Evolutionary conservation across 2,797 vertebrate genomes (phyloP), one percentile per base, ranked within the genome.

Genomic region (Rallus crepitans): DNA sequence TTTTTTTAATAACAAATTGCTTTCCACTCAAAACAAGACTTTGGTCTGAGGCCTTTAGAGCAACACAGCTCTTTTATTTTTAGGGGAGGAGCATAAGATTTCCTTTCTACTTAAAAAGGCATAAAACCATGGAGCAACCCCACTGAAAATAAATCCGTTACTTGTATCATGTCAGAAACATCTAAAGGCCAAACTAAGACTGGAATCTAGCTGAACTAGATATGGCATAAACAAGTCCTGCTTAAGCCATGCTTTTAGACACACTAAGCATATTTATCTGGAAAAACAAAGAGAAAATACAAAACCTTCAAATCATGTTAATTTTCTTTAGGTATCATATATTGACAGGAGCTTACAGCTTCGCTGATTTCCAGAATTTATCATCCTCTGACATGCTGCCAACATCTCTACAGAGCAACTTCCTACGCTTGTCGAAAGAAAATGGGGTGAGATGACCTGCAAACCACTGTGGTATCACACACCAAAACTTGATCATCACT

Each of bases 241-340:
- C 27, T 92, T 72, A 52, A 83, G 80, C 2, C 16, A 27, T 12
- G 4, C 21, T 47, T 76, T 91, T 73, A 83, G 21, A 65, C 6
- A 31, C 2, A 30, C 6, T 33, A 82, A 75, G 3, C 2, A 24
- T 69, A 15, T 85, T 60, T 72, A 45, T 12, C 14, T 56, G 13
- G 5, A 47, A 27, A n/a, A 16, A n/a, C 4, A 19, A 4, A 4
- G 6, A 68, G 2, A 77, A 93, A 85, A 72, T 30, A 33, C 37
- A 57, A 79, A 88, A 35, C 13, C 7, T 91, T 95, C 40, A 90
- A 94, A 96, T 82, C 19, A 25, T 55, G 12, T 85, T 93, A 59
- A 79, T 96, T 84, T 94, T 64, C 90, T 95, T 83, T 96, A 99
- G 99, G 81, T 98, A 98, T 93, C 99, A 99, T 61, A 94, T 98